Evolutionary conservation across 1,140 invertebrate species (phyloP).

Genomic region (Chelonus insularis): DNA sequence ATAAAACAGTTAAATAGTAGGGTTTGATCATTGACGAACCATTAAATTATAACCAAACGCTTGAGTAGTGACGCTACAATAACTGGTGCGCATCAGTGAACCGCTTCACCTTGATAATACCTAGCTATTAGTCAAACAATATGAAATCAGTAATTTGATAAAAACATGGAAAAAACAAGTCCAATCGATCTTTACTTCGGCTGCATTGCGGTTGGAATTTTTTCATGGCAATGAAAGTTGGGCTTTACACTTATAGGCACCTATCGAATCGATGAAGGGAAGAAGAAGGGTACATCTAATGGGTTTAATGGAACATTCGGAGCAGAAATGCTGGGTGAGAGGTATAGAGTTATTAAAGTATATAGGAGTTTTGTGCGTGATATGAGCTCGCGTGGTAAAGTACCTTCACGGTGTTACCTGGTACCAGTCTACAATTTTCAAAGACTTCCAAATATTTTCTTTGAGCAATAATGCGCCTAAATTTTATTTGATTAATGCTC

Average conservation of each 20-base stretch:
- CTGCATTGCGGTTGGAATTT: slow-evolving; percentile 7
- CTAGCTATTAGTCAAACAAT: neutral
- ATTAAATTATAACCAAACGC: neutral
- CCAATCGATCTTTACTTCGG: neutral
- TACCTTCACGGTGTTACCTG: slow-evolving; percentile 34
- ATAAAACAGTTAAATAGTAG: neutral
- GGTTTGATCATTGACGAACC: neutral
- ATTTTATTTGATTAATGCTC: neutral
- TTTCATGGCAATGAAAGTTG: neutral
- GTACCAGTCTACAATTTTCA: slow-evolving; percentile 34
- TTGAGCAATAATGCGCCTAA: neutral
- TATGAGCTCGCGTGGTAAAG: slow-evolving; percentile 32
- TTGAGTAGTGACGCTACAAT: neutral
- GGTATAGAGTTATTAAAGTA: neutral
- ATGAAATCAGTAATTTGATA: neutral
- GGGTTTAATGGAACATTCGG: too few relatives aligned
- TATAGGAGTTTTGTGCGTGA: slow-evolving; percentile 32
- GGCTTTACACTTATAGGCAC: neutral
- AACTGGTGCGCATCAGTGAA: slow-evolving; percentile 1
- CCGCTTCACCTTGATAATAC: slow-evolving; percentile 8
- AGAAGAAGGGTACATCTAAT: neutral
- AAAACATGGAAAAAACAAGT: neutral
- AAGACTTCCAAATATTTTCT: neutral
- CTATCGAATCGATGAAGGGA: neutral
- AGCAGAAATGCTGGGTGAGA: neutral